Evolutionary conservation across 1,140 invertebrate species (phyloP), one percentile per base, ranked within the genome.

Genomic region (Pseudachorutes palmiensis): DNA sequence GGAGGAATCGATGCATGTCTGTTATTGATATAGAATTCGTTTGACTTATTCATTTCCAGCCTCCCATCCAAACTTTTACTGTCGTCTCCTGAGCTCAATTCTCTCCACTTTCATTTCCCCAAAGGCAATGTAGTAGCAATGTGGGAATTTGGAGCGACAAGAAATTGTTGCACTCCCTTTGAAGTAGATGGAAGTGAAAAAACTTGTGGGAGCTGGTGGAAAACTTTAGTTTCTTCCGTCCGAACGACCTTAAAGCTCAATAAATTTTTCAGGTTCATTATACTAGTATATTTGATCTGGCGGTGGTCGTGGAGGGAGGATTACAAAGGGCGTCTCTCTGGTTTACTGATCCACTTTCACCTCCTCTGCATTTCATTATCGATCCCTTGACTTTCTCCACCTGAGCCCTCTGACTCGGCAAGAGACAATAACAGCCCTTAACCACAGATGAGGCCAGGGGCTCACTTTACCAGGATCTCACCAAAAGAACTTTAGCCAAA

Each of bases 31-130:
- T n/a, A n/a, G n/a, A n/a, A n/a, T n/a, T n/a, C n/a, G n/a, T n/a
- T n/a, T 45, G 36, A 45, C 36, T 45, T 45, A 45, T 45, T 45
- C 36, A 45, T 45, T 45, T 45, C 36, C 36, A 45, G 36, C 36
- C 36, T 45, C 19, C 36, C 36, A 45, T 9, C 36, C 36, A 45
- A 45, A 45, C 9, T 9, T 45, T 45, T 45, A 9, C 9, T 19
- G 9, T 19, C 36, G 19, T 9, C 9, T 9, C 36, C 36, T 45
- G 36, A 45, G 36, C 36, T 12, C 36, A 45, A 9, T 45, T 45
- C 19, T 19, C 19, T 19, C 36, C 36, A 45, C 9, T 45, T 45
- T 19, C 36, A 45, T 45, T 45, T 45, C 36, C 36, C 36, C n/a
- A n/a, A 45, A 45, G 36, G 36, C 36, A n/a, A n/a, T n/a, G n/a